Percentiles rank a stretch among this genome's conserved stretches.
phyloP scores from a whole-genome alignment of 64 coral and sea anemone genomes.

The Cladopsammia gracilis region DNA sequence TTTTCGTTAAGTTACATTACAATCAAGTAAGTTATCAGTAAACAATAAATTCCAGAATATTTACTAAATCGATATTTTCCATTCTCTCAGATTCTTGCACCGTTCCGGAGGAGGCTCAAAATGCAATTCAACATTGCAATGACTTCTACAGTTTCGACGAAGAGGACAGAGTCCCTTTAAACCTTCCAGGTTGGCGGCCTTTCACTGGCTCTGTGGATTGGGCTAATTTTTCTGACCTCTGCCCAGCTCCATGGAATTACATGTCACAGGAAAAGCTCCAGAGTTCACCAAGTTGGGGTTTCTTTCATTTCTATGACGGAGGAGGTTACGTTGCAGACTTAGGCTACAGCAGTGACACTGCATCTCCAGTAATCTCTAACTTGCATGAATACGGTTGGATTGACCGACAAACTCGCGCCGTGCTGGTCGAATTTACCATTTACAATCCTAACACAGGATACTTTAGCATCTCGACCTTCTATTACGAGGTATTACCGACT shows the following conservation, averaged over 20 bases:
- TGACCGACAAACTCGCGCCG: constrained; percentile 28
- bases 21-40: too few species aligned
- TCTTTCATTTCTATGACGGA: constrained; percentile 30
- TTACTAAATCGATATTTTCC: too few species aligned
- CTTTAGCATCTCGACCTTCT: constrained; percentile 11
- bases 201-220: neutral
- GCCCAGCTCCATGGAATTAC: constrained; percentile 80
- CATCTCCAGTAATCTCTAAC: neutral
- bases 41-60: too few species aligned
- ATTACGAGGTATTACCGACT: constrained; percentile 36
- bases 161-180: constrained; percentile 26
- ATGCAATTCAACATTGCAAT: constrained; percentile 32
- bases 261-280: neutral
- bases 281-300: constrained; percentile 17
- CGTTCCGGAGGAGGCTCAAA: constrained; percentile 37
- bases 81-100: constrained; percentile 48
- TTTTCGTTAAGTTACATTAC: too few species aligned
- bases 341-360: constrained; percentile 34
- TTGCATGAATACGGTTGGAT: constrained; percentile 43
- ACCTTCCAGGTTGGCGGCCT: constrained; percentile 58
- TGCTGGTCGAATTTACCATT: constrained; percentile 57
- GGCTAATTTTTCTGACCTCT: constrained; percentile 40
- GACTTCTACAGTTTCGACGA: constrained; percentile 54
- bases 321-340: constrained; percentile 64
- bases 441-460: constrained; percentile 54